Percentiles rank a stretch among this genome's conserved stretches.
Evolutionary conservation across 92 coral and sea anemone species (phyloP).

Genomic region (Zoanthus sociatus): DNA sequence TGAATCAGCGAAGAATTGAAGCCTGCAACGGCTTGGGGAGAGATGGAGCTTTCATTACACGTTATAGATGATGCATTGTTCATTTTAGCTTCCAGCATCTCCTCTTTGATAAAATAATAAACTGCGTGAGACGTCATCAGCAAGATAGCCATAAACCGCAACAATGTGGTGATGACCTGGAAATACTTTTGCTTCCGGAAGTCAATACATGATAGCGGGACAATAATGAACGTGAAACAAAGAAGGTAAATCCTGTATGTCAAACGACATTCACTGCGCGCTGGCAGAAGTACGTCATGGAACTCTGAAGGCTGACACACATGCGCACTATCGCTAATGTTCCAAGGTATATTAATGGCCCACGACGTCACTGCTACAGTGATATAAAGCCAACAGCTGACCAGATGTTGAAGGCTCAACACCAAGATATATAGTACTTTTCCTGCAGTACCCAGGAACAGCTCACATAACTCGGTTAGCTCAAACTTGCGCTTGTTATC

Average conservation of each 20-base stretch:
- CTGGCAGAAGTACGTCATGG: constrained; percentile 28
- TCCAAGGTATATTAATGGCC: constrained; percentile 43
- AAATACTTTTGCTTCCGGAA: constrained; percentile 36
- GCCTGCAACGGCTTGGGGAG: background rate
- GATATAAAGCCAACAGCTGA: constrained; percentile 40
- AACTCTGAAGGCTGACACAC: constrained; percentile 29
- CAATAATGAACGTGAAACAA: constrained; percentile 23
- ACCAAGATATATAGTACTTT: constrained; percentile 29
- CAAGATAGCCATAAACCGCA: constrained; percentile 32
- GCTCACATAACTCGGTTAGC: constrained; percentile 37
- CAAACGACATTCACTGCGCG: constrained; percentile 4
- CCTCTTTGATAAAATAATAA: constrained; percentile 34
- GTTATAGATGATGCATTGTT: constrained; percentile 4
- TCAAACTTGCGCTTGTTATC: constrained; percentile 39
- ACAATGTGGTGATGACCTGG: constrained; percentile 23
- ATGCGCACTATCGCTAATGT: constrained; percentile 37
- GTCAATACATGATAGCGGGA: constrained; percentile 39
- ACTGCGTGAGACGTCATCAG: constrained; percentile 41
- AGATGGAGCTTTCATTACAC: background rate
- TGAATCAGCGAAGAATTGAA: constrained; percentile 8
- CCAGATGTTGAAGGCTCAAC: constrained; percentile 31
- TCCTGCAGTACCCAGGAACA: constrained; percentile 34
- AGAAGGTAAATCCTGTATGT: constrained; percentile 30
- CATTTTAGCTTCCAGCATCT: background rate
- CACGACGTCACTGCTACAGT: constrained; percentile 51